A percentile compares a stretch with the other conserved stretches of the same genome.
Conservation (phyloP, 2,797 vertebrate species). For the Girardinus metallicus region DNA sequence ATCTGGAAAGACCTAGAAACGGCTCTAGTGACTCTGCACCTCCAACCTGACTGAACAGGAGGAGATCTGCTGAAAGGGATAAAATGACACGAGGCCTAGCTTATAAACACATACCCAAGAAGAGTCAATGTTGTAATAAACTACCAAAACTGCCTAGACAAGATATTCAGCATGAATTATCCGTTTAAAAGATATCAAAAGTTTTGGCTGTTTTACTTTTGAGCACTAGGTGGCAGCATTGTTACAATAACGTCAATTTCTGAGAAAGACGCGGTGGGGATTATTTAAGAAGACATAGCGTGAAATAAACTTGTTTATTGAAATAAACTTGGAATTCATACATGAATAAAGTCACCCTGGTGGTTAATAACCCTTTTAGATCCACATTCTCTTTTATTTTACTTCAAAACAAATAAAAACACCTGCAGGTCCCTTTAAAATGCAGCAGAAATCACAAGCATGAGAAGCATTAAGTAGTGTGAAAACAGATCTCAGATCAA, state of each 20-base stretch:
- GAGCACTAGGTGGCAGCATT: slow-evolving; percentile 64
- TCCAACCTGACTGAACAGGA: not conserved
- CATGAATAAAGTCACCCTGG: slow-evolving; percentile 18
- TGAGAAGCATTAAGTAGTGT: not conserved
- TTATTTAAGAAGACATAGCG: not conserved
- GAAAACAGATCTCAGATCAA: not conserved
- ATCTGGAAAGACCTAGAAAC: not conserved
- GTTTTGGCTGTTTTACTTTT: not conserved
- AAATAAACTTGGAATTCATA: slow-evolving; percentile 19
- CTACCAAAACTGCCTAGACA: not conserved
- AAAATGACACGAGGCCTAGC: not conserved
- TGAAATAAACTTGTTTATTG: slow-evolving; percentile 46
- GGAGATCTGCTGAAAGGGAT: not conserved
- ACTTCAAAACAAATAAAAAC: slow-evolving; percentile 23
- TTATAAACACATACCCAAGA: not conserved
- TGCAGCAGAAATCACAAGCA: not conserved
- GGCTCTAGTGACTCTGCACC: not conserved
- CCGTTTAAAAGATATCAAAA: not conserved
- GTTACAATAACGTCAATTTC: not conserved
- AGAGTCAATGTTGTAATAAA: not conserved
- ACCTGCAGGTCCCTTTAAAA: not conserved
- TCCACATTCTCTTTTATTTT: slow-evolving; percentile 6
- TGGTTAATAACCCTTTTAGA: not conserved
- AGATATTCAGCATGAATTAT: not conserved
- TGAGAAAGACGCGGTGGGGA: not conserved